Conservation (phyloP, 2,888 invertebrate genomes). For the Diaphora mendica region DNA sequence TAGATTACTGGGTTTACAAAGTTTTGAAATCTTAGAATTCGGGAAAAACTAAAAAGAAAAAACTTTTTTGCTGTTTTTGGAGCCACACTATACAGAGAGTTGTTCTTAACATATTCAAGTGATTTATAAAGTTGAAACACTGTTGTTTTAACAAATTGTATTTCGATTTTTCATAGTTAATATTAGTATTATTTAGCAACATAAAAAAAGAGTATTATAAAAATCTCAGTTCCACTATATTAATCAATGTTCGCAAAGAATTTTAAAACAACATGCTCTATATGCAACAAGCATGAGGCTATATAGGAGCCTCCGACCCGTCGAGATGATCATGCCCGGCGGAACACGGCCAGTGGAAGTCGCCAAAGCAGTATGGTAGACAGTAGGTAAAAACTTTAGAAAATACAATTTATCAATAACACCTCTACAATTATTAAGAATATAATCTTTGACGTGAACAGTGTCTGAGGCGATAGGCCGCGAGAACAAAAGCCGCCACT, state of each 20-base stretch:
- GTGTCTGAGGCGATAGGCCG: slow-evolving; percentile 53
- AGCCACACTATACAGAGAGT: not conserved
- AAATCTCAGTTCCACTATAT: too few species aligned
- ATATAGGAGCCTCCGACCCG: too few species aligned
- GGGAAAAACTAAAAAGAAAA: not conserved
- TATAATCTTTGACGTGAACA: slow-evolving; percentile 38
- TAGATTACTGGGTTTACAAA: not conserved
- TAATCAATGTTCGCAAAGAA: too few species aligned
- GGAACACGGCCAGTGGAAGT: too few species aligned
- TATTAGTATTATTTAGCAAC: too few species aligned
- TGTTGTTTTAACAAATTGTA: not conserved
- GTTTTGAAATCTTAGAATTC: not conserved
- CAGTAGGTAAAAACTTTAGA: not conserved
- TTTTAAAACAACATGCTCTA: too few species aligned
- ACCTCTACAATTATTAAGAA: slow-evolving; percentile 40
- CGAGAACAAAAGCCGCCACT: slow-evolving; percentile 59
- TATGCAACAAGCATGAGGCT: too few species aligned
- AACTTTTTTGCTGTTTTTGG: not conserved
- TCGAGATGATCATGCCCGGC: too few species aligned
- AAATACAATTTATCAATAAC: not conserved
- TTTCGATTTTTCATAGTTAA: too few species aligned
- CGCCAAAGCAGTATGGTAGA: too few species aligned
- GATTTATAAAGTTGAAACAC: not conserved
- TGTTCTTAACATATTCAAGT: not conserved
- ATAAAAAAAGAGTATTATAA: too few species aligned